Conservation (phyloP, 2,113 vertebrate species). For the Zosterops borbonicus region DNA sequence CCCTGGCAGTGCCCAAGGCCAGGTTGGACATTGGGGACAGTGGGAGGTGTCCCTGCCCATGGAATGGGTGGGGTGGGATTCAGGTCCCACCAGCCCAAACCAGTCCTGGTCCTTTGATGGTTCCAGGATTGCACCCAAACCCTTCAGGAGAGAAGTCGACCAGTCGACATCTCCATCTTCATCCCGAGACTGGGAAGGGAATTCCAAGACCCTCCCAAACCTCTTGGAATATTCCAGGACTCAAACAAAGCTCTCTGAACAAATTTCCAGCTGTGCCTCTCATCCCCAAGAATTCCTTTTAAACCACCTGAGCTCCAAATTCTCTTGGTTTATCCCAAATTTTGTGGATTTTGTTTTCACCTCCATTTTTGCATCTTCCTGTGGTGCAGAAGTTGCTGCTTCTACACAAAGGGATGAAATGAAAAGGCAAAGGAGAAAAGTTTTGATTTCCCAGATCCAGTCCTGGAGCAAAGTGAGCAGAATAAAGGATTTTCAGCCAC, state of each 20-base stretch:
- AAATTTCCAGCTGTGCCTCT: background rate
- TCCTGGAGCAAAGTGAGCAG: background rate
- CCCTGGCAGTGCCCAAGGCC: background rate
- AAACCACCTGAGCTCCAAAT: background rate
- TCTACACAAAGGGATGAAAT: background rate
- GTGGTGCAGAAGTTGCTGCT: background rate
- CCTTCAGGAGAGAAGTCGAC: fast-evolving
- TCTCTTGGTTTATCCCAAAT: fast-evolving
- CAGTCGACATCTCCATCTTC: fast-evolving
- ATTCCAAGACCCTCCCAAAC: background rate
- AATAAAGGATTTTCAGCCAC: background rate
- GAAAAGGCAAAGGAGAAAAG: background rate
- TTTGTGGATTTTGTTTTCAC: background rate
- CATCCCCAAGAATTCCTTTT: background rate
- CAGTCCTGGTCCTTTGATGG: background rate
- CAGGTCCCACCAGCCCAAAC: background rate
- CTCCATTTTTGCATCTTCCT: background rate
- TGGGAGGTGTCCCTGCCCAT: background rate
- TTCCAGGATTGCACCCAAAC: background rate
- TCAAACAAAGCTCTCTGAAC: background rate
- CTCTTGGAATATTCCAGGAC: background rate
- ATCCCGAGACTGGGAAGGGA: background rate
- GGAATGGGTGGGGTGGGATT: background rate
- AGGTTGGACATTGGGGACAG: background rate
- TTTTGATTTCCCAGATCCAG: background rate